Evolutionary conservation across 1,140 invertebrate species (phyloP).

Genomic region (Trinorchestia longiramus): DNA sequence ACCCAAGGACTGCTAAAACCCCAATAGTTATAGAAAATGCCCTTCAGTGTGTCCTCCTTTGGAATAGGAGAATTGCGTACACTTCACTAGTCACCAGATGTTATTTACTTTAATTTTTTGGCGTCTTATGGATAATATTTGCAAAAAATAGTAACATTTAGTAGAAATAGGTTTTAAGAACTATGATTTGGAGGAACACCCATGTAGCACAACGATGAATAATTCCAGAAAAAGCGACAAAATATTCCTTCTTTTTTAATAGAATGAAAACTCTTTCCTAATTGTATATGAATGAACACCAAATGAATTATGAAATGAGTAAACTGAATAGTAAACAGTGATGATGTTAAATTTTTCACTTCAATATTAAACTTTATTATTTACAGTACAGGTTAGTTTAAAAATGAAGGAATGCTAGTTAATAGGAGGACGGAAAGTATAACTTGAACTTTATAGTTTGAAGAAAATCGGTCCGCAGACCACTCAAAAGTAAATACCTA

Average conservation of each 20-base stretch:
- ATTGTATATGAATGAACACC: background rate
- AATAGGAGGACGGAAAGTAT: background rate
- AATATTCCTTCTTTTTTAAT: background rate
- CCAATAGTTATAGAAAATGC: too few relatives aligned
- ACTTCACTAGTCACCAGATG: too few relatives aligned
- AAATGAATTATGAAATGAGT: background rate
- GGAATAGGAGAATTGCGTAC: too few relatives aligned
- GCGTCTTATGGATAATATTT: background rate
- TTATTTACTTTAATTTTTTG: background rate
- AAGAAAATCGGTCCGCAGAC: background rate
- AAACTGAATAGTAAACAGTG: too few relatives aligned
- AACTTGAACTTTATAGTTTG: background rate
- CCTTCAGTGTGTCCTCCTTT: too few relatives aligned
- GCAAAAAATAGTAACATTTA: background rate
- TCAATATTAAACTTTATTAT: too few relatives aligned
- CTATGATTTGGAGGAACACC: background rate
- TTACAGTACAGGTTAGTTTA: too few relatives aligned
- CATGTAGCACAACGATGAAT: background rate
- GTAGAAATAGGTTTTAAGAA: background rate
- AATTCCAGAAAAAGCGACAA: background rate
- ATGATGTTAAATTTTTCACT: too few relatives aligned
- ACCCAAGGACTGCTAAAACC: too few relatives aligned
- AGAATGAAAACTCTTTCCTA: background rate
- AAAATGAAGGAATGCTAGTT: too few relatives aligned
- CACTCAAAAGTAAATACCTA: background rate